These are phyloP conservation scores for Lasius fuliginosus DNA, from an alignment of 2,888 invertebrate genomes.

Conservation along the genomic window DNA sequence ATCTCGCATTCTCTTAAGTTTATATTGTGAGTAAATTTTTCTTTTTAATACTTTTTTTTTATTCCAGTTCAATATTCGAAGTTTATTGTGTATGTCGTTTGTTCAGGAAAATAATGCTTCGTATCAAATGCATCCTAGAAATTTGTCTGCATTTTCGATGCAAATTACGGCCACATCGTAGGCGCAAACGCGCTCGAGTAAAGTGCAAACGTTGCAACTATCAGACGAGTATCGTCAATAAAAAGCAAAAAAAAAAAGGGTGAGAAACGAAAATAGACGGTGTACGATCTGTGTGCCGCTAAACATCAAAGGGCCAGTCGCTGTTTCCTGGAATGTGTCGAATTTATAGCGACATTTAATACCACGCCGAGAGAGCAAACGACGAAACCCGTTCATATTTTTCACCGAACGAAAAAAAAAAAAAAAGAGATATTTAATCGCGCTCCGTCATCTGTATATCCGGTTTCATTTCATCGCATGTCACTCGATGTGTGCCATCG, in stretches of 20 bases:
- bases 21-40: neutral
- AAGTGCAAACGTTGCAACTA: slow-evolving; percentile 13
- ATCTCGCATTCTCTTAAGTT: neutral
- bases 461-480: neutral
- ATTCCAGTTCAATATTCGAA: slow-evolving; percentile 9
- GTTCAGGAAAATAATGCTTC: neutral
- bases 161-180: neutral
- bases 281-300: neutral
- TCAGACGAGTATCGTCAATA: slow-evolving; percentile 18
- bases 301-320: slow-evolving; percentile 33
- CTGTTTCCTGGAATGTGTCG: neutral
- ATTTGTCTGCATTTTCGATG: neutral
- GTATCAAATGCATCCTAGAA: neutral
- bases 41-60: neutral
- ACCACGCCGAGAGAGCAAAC: neutral
- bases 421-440: slow-evolving; percentile 22
- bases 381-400: neutral
- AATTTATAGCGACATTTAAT: slow-evolving; percentile 28
- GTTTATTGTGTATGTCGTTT: neutral
- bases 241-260: slow-evolving; percentile 9
- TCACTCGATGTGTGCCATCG: neutral
- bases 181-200: neutral
- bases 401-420: neutral
- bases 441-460: neutral
- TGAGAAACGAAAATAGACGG: slow-evolving; percentile 20